Evolutionary conservation across 1,140 invertebrate species (phyloP).

Genomic region (Rhynchophorus ferrugineus): DNA sequence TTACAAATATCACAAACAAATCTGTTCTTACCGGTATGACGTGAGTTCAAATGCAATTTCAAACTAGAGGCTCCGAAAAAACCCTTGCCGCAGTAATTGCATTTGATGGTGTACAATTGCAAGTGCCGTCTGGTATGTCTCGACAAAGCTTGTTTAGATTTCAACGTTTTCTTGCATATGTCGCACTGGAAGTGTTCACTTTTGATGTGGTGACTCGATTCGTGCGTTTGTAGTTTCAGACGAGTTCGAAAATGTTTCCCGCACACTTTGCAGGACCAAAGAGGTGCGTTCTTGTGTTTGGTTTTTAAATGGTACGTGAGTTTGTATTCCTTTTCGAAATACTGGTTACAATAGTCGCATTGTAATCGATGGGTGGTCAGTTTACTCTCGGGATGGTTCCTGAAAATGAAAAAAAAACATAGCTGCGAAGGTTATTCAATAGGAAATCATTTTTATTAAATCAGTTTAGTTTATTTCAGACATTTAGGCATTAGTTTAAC

Average conservation of each 20-base stretch:
- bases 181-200: conserved; percentile 33
- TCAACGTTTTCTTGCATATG: conserved; percentile 52
- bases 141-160: conserved; percentile 55
- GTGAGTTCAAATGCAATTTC: conserved; percentile 25
- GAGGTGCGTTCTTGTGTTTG: background rate
- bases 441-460: no score
- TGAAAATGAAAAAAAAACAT: no score
- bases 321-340: background rate
- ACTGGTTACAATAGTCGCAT: background rate
- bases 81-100: conserved; percentile 29
- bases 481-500: no score
- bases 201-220: conserved; percentile 5
- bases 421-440: no score
- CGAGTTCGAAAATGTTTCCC: background rate
- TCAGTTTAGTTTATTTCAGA: no score
- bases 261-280: background rate
- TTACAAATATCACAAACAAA: conserved; percentile 33
- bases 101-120: conserved; percentile 39
- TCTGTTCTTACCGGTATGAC: conserved; percentile 27
- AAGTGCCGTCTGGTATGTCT: conserved; percentile 55
- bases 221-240: background rate
- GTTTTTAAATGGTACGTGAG: background rate
- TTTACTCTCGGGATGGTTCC: no score
- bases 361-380: no score
- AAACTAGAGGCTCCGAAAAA: conserved; percentile 24